Evolutionary conservation across 2,888 invertebrate species (phyloP).

Genomic region (Lithosia quadra): DNA sequence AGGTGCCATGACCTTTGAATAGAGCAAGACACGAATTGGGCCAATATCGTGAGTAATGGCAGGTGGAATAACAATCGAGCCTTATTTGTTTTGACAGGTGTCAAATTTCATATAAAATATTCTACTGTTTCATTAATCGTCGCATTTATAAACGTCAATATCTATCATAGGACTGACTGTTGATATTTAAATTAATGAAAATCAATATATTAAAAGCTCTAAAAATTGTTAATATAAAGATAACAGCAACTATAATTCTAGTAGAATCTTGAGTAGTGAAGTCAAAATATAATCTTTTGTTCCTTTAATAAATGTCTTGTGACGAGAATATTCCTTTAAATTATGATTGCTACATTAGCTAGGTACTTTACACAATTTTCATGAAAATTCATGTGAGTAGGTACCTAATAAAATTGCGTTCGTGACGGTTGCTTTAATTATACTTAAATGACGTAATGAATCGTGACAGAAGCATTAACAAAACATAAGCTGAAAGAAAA

Average conservation of each 20-base stretch:
- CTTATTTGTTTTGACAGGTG: slow-evolving; percentile 33
- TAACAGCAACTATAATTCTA: neutral
- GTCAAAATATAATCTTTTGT: neutral
- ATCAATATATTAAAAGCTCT: neutral
- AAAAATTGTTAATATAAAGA: neutral
- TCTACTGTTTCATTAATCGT: neutral
- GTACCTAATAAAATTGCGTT: neutral
- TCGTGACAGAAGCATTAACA: neutral
- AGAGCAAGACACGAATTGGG: slow-evolving; percentile 2
- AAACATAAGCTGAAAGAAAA: neutral
- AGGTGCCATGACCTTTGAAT: slow-evolving; percentile 6
- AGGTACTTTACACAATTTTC: slow-evolving; percentile 1
- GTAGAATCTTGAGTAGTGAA: neutral
- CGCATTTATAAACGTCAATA: neutral
- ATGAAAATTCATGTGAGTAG: neutral
- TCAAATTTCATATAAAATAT: slow-evolving; percentile 23
- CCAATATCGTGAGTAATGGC: slow-evolving; percentile 16
- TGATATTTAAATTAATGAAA: neutral
- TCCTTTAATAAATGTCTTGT: neutral
- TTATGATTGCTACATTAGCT: neutral
- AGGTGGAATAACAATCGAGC: neutral
- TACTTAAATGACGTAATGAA: neutral
- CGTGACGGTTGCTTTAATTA: neutral
- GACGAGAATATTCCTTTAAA: neutral
- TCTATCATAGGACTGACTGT: neutral